phyloP scores from a whole-genome alignment of 1,140 invertebrate species.

The Formica exsecta region DNA sequence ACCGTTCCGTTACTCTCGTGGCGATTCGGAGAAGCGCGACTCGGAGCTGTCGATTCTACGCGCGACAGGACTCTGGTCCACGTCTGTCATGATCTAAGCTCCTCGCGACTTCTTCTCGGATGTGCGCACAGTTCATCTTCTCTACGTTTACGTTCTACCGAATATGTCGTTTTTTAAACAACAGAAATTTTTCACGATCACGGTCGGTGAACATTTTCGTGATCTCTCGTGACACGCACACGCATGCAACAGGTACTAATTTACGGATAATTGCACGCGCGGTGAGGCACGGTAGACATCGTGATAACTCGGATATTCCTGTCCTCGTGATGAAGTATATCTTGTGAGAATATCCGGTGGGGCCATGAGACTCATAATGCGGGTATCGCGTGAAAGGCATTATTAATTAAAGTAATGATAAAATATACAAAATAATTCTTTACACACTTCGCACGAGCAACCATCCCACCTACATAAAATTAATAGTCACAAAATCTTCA shows the following conservation, averaged over 20 bases:
- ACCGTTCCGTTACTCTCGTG: constrained; percentile 14
- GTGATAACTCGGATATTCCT: neutral
- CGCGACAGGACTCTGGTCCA: neutral
- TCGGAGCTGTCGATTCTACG: constrained; percentile 16
- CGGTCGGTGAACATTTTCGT: constrained; percentile 8
- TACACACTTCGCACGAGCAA: neutral
- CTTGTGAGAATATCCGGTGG: constrained; percentile 33
- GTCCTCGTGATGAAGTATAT: constrained; percentile 19
- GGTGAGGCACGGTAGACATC: constrained; percentile 15
- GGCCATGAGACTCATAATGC: neutral
- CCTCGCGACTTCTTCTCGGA: constrained; percentile 33
- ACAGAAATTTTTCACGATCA: constrained; percentile 11
- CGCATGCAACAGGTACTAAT: constrained; percentile 76
- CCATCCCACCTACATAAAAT: neutral
- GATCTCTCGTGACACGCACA: neutral
- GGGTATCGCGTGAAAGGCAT: neutral
- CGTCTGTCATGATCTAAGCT: constrained; percentile 54
- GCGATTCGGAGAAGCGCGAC: constrained; percentile 9
- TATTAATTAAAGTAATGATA: constrained; percentile 27
- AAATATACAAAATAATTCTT: constrained; percentile 20
- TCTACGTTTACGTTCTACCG: neutral
- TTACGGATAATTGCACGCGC: constrained; percentile 69
- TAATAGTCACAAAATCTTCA: neutral
- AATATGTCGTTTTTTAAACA: neutral
- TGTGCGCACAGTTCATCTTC: constrained; percentile 11